These are phyloP conservation scores for Ditula angustiorana DNA, from an alignment of 2,888 invertebrate genomes.

Conservation along the genomic window DNA sequence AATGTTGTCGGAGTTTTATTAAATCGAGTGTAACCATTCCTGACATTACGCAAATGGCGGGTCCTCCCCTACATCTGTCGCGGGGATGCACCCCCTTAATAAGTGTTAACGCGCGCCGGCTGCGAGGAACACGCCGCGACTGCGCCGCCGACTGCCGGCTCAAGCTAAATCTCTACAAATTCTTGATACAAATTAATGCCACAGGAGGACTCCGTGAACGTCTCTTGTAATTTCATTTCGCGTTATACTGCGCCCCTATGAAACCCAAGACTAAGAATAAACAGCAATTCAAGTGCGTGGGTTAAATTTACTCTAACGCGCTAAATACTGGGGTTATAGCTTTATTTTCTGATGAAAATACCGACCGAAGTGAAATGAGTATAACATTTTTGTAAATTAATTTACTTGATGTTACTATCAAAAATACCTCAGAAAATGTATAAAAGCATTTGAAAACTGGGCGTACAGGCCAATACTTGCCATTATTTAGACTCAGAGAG, in stretches of 20 bases:
- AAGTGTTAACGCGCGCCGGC: constrained; percentile 85
- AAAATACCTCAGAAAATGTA: no score
- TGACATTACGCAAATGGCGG: constrained; percentile 84
- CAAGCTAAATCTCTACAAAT: constrained; percentile 85
- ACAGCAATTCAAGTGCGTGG: constrained; percentile 38
- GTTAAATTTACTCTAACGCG: constrained; percentile 53
- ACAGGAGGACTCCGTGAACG: constrained; percentile 70
- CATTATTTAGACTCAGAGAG: no score
- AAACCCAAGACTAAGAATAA: constrained; percentile 38
- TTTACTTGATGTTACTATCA: no score
- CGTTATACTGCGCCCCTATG: constrained; percentile 63
- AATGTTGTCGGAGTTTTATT: constrained; percentile 85
- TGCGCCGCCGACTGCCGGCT: constrained; percentile 58
- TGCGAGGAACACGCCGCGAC: constrained; percentile 73
- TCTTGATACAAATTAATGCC: constrained; percentile 85
- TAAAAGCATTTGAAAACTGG: no score
- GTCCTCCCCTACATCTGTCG: constrained; percentile 85
- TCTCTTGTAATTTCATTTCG: constrained; percentile 80
- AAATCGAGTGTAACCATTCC: constrained; percentile 86
- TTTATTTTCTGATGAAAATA: constrained; percentile 33
- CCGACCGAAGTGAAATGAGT: neutral
- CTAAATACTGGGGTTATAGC: constrained; percentile 49
- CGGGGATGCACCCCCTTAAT: constrained; percentile 85
- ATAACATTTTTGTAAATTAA: neutral
- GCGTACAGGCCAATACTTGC: no score